Percentiles rank a stretch among this genome's conserved stretches.
Evolutionary conservation across 2,797 vertebrate species (phyloP).

Genomic region (Ceyx erithaca): DNA sequence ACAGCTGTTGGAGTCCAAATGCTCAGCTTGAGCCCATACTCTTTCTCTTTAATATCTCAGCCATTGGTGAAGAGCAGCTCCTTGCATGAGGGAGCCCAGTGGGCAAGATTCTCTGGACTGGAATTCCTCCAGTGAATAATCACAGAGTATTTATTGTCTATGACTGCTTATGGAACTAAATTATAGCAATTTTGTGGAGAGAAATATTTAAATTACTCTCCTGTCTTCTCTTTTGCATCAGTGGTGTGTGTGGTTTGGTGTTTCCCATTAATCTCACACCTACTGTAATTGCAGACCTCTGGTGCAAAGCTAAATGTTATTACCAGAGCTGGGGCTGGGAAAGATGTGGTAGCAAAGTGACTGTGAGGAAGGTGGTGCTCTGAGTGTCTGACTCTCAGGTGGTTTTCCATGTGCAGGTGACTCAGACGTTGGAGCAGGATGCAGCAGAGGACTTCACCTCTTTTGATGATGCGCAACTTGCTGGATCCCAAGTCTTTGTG

Average conservation of each 20-base stretch:
- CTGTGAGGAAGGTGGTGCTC: not conserved
- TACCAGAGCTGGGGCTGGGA: not conserved
- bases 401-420: constrained; percentile 74
- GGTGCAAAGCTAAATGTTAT: constrained; percentile 44
- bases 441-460: constrained; percentile 72
- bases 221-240: constrained; percentile 60
- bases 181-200: constrained; percentile 61
- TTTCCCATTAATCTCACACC: constrained; percentile 53
- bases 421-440: constrained; percentile 61
- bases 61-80: not conserved
- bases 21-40: not conserved
- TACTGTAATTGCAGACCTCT: constrained; percentile 60
- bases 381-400: not conserved
- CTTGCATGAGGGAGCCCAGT: not conserved
- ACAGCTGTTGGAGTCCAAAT: not conserved
- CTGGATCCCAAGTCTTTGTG: constrained; percentile 83
- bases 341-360: not conserved
- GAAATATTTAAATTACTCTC: constrained; percentile 67
- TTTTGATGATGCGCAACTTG: constrained; percentile 76
- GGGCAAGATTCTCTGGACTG: not conserved
- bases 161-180: constrained; percentile 45
- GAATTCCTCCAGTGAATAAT: constrained; percentile 53
- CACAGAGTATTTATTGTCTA: constrained; percentile 31
- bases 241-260: constrained; percentile 11
- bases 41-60: not conserved